phyloP scores from a whole-genome alignment of 2,113 vertebrate genomes.

The Solea senegalensis region DNA sequence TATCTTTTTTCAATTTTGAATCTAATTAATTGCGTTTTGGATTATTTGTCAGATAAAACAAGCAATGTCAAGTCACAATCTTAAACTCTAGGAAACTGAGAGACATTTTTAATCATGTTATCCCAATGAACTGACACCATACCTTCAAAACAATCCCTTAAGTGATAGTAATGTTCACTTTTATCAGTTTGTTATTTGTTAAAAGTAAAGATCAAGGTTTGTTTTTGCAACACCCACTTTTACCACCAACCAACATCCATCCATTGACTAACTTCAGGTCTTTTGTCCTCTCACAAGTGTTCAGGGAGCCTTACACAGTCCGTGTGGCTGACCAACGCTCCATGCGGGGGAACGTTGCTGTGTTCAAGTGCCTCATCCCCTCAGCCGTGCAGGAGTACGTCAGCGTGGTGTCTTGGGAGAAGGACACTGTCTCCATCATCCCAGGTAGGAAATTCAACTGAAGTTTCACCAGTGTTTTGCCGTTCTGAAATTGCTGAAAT shows the following conservation, averaged over 20 bases:
- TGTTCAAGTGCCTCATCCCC: conserved; percentile 99
- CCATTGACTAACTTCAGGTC: conserved; percentile 16
- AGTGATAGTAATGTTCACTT: neutral
- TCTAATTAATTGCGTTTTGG: neutral
- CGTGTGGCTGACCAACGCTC: conserved; percentile 99
- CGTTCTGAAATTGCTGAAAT: conserved; percentile 5
- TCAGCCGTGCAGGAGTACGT: conserved; percentile 98
- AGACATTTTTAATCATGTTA: neutral
- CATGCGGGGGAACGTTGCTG: conserved; percentile 98
- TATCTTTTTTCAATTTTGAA: neutral
- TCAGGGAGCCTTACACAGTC: conserved; percentile 99
- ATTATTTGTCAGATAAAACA: neutral
- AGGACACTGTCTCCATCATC: conserved; percentile 96
- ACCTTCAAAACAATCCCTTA: neutral
- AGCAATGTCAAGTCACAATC: neutral
- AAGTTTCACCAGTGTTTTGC: neutral
- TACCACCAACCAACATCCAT: neutral
- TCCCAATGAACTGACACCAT: neutral
- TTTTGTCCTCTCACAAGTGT: conserved; percentile 73
- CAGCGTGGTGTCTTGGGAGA: conserved; percentile 99
- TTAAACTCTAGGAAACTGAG: neutral
- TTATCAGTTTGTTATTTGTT: neutral
- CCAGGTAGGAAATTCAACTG: conserved; percentile 86
- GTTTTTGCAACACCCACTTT: neutral
- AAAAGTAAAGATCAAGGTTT: conserved; percentile 1